Base-by-base conservation (phyloP, 2,797 vertebrate genomes). In the Huso huso region DNA sequence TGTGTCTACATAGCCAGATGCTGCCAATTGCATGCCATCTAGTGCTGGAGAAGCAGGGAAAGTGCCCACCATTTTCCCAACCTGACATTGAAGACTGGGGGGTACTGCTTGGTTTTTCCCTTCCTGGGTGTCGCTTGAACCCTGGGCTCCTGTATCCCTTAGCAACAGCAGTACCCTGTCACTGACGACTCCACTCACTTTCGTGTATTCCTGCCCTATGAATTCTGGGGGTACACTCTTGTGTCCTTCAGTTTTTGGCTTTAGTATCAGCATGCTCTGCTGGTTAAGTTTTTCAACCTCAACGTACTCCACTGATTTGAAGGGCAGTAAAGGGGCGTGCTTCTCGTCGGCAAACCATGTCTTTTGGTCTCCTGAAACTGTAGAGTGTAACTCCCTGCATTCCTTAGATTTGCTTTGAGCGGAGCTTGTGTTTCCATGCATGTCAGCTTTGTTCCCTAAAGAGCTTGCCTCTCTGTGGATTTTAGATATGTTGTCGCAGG, bases 121-220 rank as follows among this genome's bases (percentile, higher is more conserved):
- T 62, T 86, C 83, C 74, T 75, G 78, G 60, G 71, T 69, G 0
- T 67, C 12, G 67, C 76, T 48, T n/a, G 15, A 53, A 13, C 58
- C 72, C 62, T 77, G 81, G 6, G 49, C 65, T 9, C 18, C 67
- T 10, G 75, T 63, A 66, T 84, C 82, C 63, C 79, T 89, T 73
- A 92, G 79, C 70, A 97, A 79, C 61, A 95, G 74, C 63, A 97
- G 71, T 61, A 84, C 68, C 37, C 77, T 83, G 71, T 86, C 83
- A n/a, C 80, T 73, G 9, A 75, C 71, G 69, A 95, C 79, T 18
- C 84, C 83, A 69, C 88, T 89, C 64, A 96, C 91, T 76, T 84
- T 86, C 59, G 91, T 90, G 70, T 95, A 95, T 74, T 93, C 90
- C 72, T 78, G 71, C 58, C 63, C 58, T 5, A 53, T 61, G 18